These are phyloP conservation scores for Drosophila hamatofila DNA, from an alignment of 2,888 invertebrate genomes.

Conservation along the genomic window DNA sequence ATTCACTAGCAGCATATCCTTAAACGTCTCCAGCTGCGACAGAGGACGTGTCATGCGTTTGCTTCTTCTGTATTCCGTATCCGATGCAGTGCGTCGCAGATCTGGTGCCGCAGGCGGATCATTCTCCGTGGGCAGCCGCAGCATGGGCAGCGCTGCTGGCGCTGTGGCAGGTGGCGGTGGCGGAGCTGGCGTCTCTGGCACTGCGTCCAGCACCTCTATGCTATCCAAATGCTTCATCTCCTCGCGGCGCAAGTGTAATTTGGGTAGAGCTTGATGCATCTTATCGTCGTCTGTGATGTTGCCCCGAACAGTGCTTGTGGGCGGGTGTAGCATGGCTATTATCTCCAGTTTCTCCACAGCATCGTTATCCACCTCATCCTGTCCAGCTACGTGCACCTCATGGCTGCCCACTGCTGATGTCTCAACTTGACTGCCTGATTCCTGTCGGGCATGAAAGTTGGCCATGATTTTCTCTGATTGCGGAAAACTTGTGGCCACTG, in stretches of 20 bases:
- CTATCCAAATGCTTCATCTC: conserved; percentile 57
- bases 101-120: conserved; percentile 40
- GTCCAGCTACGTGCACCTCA: conserved; percentile 56
- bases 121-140: conserved; percentile 41
- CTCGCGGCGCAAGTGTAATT: conserved; percentile 41
- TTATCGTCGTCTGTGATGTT: conserved; percentile 83
- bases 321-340: conserved; percentile 60
- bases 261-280: conserved; percentile 61
- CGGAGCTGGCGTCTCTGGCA: conserved; percentile 86
- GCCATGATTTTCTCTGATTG: conserved; percentile 84
- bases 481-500: conserved; percentile 76
- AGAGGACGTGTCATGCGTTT: conserved; percentile 65
- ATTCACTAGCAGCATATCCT: conserved; percentile 86
- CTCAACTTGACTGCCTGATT: not conserved
- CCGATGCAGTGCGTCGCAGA: conserved; percentile 67
- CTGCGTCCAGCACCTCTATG: conserved; percentile 76
- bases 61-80: conserved; percentile 46
- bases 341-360: conserved; percentile 61
- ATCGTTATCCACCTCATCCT: conserved; percentile 79
- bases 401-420: conserved; percentile 42
- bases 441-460: conserved; percentile 67
- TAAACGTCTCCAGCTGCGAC: conserved; percentile 82
- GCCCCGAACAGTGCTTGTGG: conserved; percentile 4
- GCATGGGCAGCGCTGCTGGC: conserved; percentile 51
- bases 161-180: conserved; percentile 83